Percentiles rank a stretch among this genome's conserved stretches.
These are phyloP conservation scores for Caenorhabditis sp. DNA, from an alignment of 2,888 invertebrate species.

Conservation along the genomic window DNA sequence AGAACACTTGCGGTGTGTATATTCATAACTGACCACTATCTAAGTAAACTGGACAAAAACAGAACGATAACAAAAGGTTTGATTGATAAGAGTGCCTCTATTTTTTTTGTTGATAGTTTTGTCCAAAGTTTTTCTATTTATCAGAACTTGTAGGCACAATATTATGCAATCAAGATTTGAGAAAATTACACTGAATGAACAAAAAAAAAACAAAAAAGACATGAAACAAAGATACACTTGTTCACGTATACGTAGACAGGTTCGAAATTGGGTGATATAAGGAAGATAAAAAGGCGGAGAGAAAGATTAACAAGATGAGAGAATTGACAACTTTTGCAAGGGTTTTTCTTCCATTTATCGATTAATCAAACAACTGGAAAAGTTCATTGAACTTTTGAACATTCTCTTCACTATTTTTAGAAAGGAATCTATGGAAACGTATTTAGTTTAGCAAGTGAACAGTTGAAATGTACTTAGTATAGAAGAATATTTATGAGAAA, in stretches of 20 bases:
- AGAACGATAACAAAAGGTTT: background rate
- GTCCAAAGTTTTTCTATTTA: no score
- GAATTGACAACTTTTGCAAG: background rate
- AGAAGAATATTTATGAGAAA: no score
- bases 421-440: no score
- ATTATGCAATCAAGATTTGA: background rate
- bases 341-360: background rate
- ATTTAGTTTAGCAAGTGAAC: no score
- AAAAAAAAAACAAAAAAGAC: background rate
- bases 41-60: background rate
- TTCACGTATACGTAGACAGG: background rate
- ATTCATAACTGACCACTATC: slow-evolving; percentile 3
- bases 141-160: background rate
- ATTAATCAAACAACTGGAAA: no score
- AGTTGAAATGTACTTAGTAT: no score
- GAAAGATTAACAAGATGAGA: background rate
- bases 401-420: no score
- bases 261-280: no score
- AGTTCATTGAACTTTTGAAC: no score
- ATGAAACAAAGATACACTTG: background rate
- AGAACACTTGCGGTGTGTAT: background rate
- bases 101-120: background rate
- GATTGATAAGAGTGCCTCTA: background rate
- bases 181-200: background rate
- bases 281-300: no score